Percentiles rank a stretch among this genome's conserved stretches.
phyloP scores from a whole-genome alignment of 2,797 vertebrate species.

The Catamblyrhynchus diadema region DNA sequence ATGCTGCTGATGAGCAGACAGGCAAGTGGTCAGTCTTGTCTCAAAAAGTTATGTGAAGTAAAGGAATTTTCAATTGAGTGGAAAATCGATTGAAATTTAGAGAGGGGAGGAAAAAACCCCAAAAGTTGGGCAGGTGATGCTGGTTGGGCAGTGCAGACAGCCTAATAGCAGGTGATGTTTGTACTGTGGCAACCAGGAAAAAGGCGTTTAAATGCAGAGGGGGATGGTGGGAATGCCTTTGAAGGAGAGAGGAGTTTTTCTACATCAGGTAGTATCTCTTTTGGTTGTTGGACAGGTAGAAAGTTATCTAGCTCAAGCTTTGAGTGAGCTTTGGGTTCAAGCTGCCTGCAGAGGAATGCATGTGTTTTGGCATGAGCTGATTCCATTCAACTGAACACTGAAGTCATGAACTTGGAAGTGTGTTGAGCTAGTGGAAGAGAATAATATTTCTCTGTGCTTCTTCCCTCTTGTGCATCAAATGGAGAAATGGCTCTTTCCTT shows the following conservation, averaged over 20 bases:
- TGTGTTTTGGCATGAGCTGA: neutral
- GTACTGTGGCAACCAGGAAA: neutral
- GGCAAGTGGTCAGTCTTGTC: neutral
- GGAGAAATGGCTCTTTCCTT: neutral
- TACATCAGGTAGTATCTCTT: neutral
- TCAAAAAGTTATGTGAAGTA: neutral
- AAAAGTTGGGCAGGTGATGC: accelerated
- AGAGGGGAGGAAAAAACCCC: accelerated
- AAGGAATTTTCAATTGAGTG: neutral
- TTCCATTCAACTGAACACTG: neutral
- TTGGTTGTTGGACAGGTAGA: neutral
- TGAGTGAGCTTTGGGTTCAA: neutral
- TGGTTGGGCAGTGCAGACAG: neutral
- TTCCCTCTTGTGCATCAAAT: neutral
- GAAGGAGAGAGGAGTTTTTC: neutral
- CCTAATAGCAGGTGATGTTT: neutral
- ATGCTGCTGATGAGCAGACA: neutral
- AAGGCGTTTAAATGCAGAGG: neutral
- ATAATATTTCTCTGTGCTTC: neutral
- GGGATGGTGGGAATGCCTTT: neutral
- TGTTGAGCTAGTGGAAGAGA: neutral
- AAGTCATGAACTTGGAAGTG: neutral
- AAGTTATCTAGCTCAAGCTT: neutral
- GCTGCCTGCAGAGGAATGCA: accelerated
- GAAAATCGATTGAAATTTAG: neutral